A percentile compares a stretch with the other conserved stretches of the same genome.
Evolutionary conservation across 1,140 invertebrate species (phyloP).

Genomic region (Drosophila elegans): DNA sequence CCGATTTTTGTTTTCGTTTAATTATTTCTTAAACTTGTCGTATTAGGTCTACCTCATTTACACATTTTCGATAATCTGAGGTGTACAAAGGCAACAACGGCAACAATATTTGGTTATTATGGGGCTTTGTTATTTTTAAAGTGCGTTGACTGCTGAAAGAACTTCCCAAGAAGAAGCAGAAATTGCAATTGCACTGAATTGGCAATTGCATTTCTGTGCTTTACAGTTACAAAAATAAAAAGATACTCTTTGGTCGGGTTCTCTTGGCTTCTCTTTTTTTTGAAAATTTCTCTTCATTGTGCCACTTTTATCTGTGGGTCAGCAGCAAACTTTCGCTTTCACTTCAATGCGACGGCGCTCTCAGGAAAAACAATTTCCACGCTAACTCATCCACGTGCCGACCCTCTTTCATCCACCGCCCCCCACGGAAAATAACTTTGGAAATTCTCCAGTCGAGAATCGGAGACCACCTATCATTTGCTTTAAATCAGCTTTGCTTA

Average conservation of each 20-base stretch:
- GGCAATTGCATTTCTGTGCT: conserved; percentile 8
- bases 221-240: conserved; percentile 13
- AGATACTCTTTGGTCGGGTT: background rate
- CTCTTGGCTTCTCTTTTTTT: conserved; percentile 2
- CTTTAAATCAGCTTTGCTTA: conserved; percentile 38
- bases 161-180: conserved; percentile 1
- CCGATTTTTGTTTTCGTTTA: conserved; percentile 36
- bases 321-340: conserved; percentile 66
- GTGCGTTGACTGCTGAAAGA: conserved; percentile 56
- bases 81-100: conserved; percentile 1
- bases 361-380: conserved; percentile 37
- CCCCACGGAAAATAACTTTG: background rate
- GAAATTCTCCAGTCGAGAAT: background rate
- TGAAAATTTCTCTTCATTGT: conserved; percentile 39
- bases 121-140: conserved; percentile 30
- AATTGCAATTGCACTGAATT: conserved; percentile 25
- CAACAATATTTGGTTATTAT: background rate
- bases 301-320: conserved; percentile 58
- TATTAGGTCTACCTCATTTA: background rate
- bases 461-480: conserved; percentile 9
- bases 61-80: background rate
- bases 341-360: conserved; percentile 58
- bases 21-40: conserved; percentile 31
- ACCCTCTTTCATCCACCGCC: background rate
- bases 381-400: conserved; percentile 15